Conservation (phyloP, 2,797 vertebrate species). For the Acrossocheilus fasciatus region DNA sequence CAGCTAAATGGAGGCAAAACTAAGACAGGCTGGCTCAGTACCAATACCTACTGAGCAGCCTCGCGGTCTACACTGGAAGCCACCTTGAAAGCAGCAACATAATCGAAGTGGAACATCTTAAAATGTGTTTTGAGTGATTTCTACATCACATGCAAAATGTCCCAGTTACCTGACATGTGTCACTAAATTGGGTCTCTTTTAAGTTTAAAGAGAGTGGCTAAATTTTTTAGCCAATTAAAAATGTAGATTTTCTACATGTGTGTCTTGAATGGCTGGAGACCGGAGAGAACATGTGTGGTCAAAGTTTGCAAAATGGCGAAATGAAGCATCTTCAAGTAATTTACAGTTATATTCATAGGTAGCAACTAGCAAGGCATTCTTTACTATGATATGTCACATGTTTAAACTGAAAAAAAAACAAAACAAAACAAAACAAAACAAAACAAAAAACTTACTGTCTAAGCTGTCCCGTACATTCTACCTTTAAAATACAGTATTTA, state of each 20-base stretch:
- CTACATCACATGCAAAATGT: neutral
- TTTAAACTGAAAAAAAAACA: neutral
- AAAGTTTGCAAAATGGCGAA: neutral
- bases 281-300: too few species aligned
- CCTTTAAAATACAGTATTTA: neutral
- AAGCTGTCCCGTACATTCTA: neutral
- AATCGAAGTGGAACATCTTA: conserved; percentile 3
- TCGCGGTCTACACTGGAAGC: neutral
- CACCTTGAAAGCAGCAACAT: neutral
- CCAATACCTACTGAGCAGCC: conserved; percentile 13
- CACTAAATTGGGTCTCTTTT: neutral
- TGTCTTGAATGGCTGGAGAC: neutral
- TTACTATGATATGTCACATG: neutral
- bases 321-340: neutral
- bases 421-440: too few species aligned
- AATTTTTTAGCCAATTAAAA: neutral
- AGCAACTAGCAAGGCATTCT: neutral
- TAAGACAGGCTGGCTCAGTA: neutral
- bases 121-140: conserved; percentile 1
- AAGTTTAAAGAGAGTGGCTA: neutral
- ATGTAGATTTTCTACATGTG: neutral
- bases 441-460: neutral
- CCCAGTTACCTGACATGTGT: neutral
- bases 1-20: conserved; percentile 26
- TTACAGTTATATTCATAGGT: neutral